These are phyloP conservation scores for Hepsetus odoe DNA, from an alignment of 2,113 vertebrate genomes.

Conservation along the genomic window DNA sequence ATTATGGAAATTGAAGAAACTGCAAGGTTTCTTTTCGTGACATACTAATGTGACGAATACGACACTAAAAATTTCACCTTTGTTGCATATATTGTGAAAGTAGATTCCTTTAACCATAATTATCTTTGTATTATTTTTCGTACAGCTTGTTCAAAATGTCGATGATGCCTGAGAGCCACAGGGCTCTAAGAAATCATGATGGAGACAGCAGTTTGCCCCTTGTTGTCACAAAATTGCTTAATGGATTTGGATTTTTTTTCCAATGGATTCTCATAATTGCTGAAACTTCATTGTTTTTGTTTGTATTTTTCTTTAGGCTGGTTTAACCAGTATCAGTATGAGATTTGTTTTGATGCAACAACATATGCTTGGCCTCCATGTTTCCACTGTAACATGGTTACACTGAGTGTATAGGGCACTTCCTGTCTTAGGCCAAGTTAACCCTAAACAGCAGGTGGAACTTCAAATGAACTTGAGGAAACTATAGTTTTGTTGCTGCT, in stretches of 20 bases:
- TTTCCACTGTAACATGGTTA: slow-evolving; percentile 20
- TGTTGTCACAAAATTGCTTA: slow-evolving; percentile 5
- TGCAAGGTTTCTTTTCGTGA: slow-evolving; percentile 62
- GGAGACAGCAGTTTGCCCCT: slow-evolving; percentile 21
- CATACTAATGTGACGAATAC: not conserved
- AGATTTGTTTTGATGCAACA: not conserved
- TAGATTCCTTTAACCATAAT: not conserved
- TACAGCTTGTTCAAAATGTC: slow-evolving; percentile 8
- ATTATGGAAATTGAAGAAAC: slow-evolving; percentile 49
- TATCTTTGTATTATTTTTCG: not conserved
- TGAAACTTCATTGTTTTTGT: not conserved
- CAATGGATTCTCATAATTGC: not conserved
- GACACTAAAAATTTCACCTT: not conserved
- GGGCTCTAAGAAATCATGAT: not conserved
- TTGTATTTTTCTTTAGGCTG: not conserved
- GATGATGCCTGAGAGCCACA: not conserved
- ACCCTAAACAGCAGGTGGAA: slow-evolving; percentile 27
- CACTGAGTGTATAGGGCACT: not conserved
- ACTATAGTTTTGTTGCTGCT: slow-evolving; percentile 59
- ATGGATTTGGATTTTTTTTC: slow-evolving; percentile 18
- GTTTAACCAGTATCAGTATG: too few relatives aligned
- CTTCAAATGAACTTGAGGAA: slow-evolving; percentile 47
- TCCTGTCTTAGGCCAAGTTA: slow-evolving; percentile 2
- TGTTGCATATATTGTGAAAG: not conserved
- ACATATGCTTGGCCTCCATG: not conserved